Evolutionary conservation across 2,888 invertebrate species (phyloP), one percentile per base, ranked within the genome.

Genomic region (Cosmia trapezina): DNA sequence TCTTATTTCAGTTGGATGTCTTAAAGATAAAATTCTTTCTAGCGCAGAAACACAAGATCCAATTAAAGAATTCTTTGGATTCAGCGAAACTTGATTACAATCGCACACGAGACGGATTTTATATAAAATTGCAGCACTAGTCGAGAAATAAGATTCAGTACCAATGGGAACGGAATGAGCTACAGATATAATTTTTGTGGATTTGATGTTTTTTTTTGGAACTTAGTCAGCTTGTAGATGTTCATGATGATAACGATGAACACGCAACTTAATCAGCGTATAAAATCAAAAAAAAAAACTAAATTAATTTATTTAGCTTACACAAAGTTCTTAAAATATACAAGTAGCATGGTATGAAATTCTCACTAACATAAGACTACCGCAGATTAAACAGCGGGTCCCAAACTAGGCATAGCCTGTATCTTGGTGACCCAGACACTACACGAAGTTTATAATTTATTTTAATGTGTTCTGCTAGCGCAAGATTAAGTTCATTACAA

Each of bases 31-130:
- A 67, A 61, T 70, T 64, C 53, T 70, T 67, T 64, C 60, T 54
- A 64, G 70, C 43, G 53, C 28, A 64, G 60, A 73, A 66, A 72
- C 53, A 47, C 33, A 60, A 70, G 54, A 73, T 83, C 47, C 83
- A 83, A 78, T 80, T 83, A 83, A 78, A 61, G 63, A 64, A 67
- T 78, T 73, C 53, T 61, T 73, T 70, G 47, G 74, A 83, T 70
- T 83, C 70, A 67, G 66, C 49, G 67, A 71, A 67, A 77, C 45
- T 28, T 77, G 78, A 81, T 81, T 68, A 68, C 59, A 56, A 71
- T 81, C 53, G 78, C 60, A 81, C 70, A 54, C 60, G 43, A 67
- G 60, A 76, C 17, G 41, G 57, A 59, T 76, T 70, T 66, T 76
- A 56, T 62, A 28, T 66, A 54, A 56, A 57, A 68, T 54, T 76